A percentile compares a stretch with the other conserved stretches of the same genome.
Conservation (phyloP, 2,888 invertebrate species). For the Oligia strigilis region DNA sequence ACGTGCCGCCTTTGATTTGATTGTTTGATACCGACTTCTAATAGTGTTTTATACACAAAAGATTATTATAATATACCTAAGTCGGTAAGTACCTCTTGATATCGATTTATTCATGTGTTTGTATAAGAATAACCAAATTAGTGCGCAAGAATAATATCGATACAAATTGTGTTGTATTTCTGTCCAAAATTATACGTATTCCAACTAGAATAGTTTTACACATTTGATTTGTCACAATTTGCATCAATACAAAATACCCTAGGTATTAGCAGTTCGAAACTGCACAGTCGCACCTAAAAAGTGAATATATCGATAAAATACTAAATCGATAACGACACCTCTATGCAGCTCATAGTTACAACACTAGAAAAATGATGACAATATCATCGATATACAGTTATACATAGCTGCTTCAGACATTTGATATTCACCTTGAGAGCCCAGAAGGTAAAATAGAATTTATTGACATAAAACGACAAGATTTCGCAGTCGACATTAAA, state of each 20-base stretch:
- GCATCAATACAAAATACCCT: constrained; percentile 3
- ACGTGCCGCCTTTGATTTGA: constrained; percentile 4
- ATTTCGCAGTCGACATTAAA: constrained; percentile 16
- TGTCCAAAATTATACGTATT: neutral
- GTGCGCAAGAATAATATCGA: neutral
- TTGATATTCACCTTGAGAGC: neutral
- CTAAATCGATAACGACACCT: constrained; percentile 8
- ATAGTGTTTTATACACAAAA: neutral
- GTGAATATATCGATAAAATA: constrained; percentile 38
- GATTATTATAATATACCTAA: neutral
- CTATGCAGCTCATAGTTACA: constrained; percentile 4
- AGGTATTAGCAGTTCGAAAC: constrained; percentile 9
- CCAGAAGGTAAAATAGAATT: neutral
- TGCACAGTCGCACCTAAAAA: constrained; percentile 19
- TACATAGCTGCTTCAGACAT: constrained; percentile 4
- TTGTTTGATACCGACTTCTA: constrained; percentile 4
- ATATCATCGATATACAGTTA: neutral
- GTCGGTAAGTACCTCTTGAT: neutral
- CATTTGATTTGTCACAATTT: constrained; percentile 9
- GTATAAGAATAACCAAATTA: constrained; percentile 1
- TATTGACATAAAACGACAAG: constrained; percentile 4
- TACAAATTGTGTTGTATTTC: neutral
- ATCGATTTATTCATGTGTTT: constrained; percentile 21
- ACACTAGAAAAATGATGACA: constrained; percentile 4
- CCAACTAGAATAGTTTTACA: neutral